phyloP scores from a whole-genome alignment of 2,113 vertebrate genomes.

The Cebidichthys violaceus region DNA sequence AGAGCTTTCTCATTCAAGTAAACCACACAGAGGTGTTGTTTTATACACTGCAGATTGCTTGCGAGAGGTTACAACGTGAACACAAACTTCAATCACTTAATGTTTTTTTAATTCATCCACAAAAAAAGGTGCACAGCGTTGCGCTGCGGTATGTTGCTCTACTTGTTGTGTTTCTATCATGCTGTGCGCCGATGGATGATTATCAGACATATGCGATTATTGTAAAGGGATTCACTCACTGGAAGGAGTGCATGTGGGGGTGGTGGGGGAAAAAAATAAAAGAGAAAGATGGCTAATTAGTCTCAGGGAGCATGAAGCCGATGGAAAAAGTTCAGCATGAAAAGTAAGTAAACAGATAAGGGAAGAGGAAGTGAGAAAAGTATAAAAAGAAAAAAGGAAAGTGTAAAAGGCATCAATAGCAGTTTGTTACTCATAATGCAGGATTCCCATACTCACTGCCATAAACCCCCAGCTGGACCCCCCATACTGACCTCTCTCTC shows the following conservation, averaged over 20 bases:
- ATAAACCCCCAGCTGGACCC: not conserved
- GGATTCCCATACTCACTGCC: not conserved
- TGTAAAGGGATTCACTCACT: conserved; percentile 55
- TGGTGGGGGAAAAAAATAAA: conserved; percentile 49
- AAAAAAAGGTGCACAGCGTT: not conserved
- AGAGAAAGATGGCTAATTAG: conserved; percentile 68
- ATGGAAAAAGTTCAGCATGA: conserved; percentile 25
- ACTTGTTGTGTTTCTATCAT: conserved; percentile 39
- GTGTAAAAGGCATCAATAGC: not conserved
- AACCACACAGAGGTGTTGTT: conserved; percentile 6
- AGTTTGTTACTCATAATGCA: not conserved
- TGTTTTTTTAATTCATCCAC: not conserved
- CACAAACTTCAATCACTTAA: not conserved
- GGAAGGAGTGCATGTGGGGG: conserved; percentile 45
- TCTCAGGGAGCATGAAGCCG: conserved; percentile 53
- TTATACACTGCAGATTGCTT: not conserved
- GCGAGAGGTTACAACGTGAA: not conserved
- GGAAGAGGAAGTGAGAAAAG: not conserved
- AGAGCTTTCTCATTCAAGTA: conserved; percentile 15
- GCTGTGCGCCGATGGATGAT: conserved; percentile 42
- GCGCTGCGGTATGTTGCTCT: not conserved
- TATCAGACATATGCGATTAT: conserved; percentile 54
- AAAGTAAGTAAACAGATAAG: conserved; percentile 15
- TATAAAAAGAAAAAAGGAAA: not conserved
- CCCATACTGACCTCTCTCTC: conserved; percentile 4